Evolutionary conservation across 2,888 invertebrate genomes (phyloP).

Genomic region (Notodonta ziczac): DNA sequence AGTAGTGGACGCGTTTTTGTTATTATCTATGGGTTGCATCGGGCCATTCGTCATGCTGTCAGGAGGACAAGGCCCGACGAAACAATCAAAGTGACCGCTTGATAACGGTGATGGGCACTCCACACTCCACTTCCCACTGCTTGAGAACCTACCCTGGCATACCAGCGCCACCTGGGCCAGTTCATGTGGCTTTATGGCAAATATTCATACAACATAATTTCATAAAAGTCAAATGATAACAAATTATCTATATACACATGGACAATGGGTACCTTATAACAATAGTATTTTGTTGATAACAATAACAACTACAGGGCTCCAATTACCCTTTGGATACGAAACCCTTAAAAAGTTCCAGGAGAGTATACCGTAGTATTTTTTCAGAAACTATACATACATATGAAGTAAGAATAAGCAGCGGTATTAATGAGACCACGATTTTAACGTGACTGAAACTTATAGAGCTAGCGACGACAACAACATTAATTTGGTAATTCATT

Average conservation of each 20-base stretch:
- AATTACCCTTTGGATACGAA: too few relatives aligned
- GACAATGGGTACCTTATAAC: too few relatives aligned
- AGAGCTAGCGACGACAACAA: not conserved
- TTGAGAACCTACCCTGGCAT: slow-evolving; percentile 12
- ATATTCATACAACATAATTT: too few relatives aligned
- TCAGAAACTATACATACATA: not conserved
- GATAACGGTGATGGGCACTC: slow-evolving; percentile 66
- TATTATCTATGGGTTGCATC: slow-evolving; percentile 74
- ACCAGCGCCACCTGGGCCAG: not conserved
- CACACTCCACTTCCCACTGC: slow-evolving; percentile 42
- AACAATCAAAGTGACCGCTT: slow-evolving; percentile 80
- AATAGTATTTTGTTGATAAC: too few relatives aligned
- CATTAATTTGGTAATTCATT: not conserved
- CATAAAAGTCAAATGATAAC: too few relatives aligned
- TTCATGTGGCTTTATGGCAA: not conserved
- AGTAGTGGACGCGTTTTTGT: slow-evolving; percentile 55
- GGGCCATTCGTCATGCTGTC: slow-evolving; percentile 83
- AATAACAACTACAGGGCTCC: too few relatives aligned
- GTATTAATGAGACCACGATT: not conserved
- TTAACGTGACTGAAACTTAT: not conserved
- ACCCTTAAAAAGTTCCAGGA: too few relatives aligned
- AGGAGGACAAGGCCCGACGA: slow-evolving; percentile 71
- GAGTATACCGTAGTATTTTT: too few relatives aligned
- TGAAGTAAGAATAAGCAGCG: not conserved
- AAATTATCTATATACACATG: too few relatives aligned